Evolutionary conservation across 1,140 invertebrate species (phyloP).

Genomic region (Fopius arisanus): DNA sequence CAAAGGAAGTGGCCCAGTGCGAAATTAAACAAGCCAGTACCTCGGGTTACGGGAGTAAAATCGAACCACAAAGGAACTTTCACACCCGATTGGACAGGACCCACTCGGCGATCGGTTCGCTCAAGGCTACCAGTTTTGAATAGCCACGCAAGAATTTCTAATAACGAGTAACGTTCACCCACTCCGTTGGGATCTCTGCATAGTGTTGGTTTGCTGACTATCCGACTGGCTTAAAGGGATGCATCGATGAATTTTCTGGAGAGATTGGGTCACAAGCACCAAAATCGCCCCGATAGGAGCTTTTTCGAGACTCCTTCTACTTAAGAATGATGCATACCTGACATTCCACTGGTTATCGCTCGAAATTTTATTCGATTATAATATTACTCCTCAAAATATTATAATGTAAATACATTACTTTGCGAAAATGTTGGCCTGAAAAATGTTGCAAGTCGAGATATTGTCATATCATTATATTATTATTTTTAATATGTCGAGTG

Average conservation of each 20-base stretch:
- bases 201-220: background rate
- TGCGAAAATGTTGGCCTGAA: too few species aligned
- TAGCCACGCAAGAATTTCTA: slow-evolving; percentile 52
- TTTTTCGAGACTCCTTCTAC: background rate
- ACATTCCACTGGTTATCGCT: too few species aligned
- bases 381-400: too few species aligned
- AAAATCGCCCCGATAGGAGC: background rate
- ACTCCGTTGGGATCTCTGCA: background rate
- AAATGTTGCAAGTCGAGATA: too few species aligned
- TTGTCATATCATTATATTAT: too few species aligned
- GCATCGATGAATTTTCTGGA: background rate
- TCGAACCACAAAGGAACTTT: slow-evolving; percentile 61
- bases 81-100: slow-evolving; percentile 57
- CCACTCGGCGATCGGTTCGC: background rate
- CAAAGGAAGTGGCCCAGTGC: slow-evolving; percentile 36
- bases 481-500: too few species aligned
- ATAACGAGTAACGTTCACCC: slow-evolving; percentile 46
- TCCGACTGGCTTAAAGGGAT: background rate
- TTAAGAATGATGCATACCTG: too few species aligned
- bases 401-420: too few species aligned
- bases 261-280: background rate
- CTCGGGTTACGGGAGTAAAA: slow-evolving; percentile 44
- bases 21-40: slow-evolving; percentile 45
- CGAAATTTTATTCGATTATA: too few species aligned
- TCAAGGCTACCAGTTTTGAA: slow-evolving; percentile 13